Percentiles rank a stretch among this genome's conserved stretches.
These are phyloP conservation scores for Heliconius congener DNA, from an alignment of 1,140 invertebrate genomes.

Conservation along the genomic window DNA sequence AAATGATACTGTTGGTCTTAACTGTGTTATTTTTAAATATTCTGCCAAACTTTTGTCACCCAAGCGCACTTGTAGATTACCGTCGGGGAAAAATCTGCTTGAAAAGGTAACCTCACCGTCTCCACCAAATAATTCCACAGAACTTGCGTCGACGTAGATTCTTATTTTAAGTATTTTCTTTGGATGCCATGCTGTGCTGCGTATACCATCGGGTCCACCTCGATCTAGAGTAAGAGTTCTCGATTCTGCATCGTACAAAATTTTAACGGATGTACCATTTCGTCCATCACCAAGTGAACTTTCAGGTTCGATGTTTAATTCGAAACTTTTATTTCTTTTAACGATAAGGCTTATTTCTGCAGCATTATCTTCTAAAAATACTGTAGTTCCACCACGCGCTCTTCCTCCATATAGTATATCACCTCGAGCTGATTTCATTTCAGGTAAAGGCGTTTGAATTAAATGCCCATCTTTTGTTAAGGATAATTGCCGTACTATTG, in stretches of 20 bases:
- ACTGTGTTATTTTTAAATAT: slow-evolving; percentile 43
- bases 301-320: slow-evolving; percentile 49
- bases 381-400: slow-evolving; percentile 27
- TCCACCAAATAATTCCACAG: slow-evolving; percentile 72
- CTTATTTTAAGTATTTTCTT: slow-evolving; percentile 45
- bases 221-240: slow-evolving; percentile 54
- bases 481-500: slow-evolving; percentile 56
- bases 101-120: slow-evolving; percentile 68
- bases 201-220: slow-evolving; percentile 55
- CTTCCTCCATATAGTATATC: slow-evolving; percentile 38
- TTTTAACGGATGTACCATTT: slow-evolving; percentile 34
- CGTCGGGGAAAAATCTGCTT: slow-evolving; percentile 62
- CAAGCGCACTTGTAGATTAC: slow-evolving; percentile 46
- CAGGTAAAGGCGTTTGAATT: slow-evolving; percentile 57
- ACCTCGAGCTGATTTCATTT: slow-evolving; percentile 41
- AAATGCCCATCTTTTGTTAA: slow-evolving; percentile 46
- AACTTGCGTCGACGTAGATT: slow-evolving; percentile 68
- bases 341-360: slow-evolving; percentile 51
- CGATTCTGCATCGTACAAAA: slow-evolving; percentile 50
- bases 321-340: slow-evolving; percentile 37
- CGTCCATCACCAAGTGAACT: slow-evolving; percentile 22
- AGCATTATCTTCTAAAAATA: slow-evolving; percentile 50
- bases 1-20: slow-evolving; percentile 44
- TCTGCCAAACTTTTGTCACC: slow-evolving; percentile 38
- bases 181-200: slow-evolving; percentile 57